Percentiles rank a stretch among this genome's conserved stretches.
phyloP scores from a whole-genome alignment of 1,140 invertebrate species.

The Aricia agestis region DNA sequence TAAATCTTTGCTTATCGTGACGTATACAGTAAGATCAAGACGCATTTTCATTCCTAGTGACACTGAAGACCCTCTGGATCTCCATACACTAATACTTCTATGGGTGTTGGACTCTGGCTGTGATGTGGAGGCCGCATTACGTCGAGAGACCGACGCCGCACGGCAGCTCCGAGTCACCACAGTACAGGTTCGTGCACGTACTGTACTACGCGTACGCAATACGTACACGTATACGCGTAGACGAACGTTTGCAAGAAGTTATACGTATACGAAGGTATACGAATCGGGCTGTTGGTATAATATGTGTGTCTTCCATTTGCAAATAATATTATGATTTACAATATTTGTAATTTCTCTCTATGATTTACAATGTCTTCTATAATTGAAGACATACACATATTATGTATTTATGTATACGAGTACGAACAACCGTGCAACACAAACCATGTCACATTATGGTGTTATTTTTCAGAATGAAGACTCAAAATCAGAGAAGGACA shows the following conservation, averaged over 20 bases:
- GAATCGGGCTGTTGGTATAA: too few species aligned
- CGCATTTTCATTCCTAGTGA: conserved; percentile 33
- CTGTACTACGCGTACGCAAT: not conserved
- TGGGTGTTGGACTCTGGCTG: conserved; percentile 83
- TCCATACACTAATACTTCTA: conserved; percentile 80
- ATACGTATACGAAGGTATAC: not conserved
- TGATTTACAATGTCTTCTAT: too few species aligned
- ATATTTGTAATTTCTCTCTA: too few species aligned
- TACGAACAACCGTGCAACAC: too few species aligned
- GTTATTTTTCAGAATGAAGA: conserved; percentile 40
- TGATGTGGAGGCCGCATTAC: conserved; percentile 80
- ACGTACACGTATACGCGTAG: not conserved
- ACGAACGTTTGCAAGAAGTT: not conserved
- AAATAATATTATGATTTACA: too few species aligned
- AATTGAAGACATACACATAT: too few species aligned
- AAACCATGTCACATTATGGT: too few species aligned
- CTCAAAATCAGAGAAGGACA: conserved; percentile 41
- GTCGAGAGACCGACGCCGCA: conserved; percentile 68
- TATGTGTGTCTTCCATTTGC: too few species aligned
- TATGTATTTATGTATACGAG: too few species aligned
- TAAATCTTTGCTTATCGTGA: not conserved
- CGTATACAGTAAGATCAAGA: too few species aligned
- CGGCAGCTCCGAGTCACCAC: conserved; percentile 21
- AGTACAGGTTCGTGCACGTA: conserved; percentile 26
- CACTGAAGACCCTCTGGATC: conserved; percentile 66